These are phyloP conservation scores for Phataginus tetradactyla DNA, from an alignment of 2,797 vertebrate genomes.

Conservation along the genomic window DNA sequence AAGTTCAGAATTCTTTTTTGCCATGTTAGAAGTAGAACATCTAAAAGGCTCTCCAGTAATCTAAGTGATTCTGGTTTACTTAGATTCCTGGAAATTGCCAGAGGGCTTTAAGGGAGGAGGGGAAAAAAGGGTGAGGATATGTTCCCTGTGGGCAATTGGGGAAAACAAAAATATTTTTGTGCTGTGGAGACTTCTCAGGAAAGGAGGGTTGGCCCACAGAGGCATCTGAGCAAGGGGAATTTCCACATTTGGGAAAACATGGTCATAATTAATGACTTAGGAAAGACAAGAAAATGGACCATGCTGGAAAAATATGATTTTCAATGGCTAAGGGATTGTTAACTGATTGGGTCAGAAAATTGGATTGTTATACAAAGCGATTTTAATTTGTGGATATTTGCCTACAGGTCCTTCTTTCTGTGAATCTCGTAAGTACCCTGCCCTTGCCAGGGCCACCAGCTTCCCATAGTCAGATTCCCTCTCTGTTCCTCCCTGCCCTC, in stretches of 20 bases:
- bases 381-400: constrained; percentile 60
- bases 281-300: constrained; percentile 78
- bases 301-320: constrained; percentile 75
- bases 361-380: constrained; percentile 62
- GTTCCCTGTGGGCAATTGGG: constrained; percentile 82
- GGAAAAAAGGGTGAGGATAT: constrained; percentile 82
- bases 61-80: constrained; percentile 75
- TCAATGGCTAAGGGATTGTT: constrained; percentile 73
- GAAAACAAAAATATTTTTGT: constrained; percentile 88
- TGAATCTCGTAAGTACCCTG: background rate
- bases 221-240: constrained; percentile 85
- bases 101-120: constrained; percentile 73
- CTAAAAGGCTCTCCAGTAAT: constrained; percentile 65
- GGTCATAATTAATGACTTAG: constrained; percentile 79
- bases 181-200: constrained; percentile 81
- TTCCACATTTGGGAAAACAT: constrained; percentile 86
- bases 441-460: background rate
- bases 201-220: constrained; percentile 76
- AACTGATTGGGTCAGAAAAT: constrained; percentile 65
- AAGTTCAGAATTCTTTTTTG: constrained; percentile 69
- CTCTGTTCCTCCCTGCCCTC: background rate
- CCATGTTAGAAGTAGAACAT: constrained; percentile 44
- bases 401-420: constrained; percentile 9
- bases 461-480: background rate
- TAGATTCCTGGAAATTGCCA: constrained; percentile 82